Percentiles rank a stretch among this genome's conserved stretches.
Conservation (phyloP, 2,113 vertebrate species). For the Corythornis madagascariensis region DNA sequence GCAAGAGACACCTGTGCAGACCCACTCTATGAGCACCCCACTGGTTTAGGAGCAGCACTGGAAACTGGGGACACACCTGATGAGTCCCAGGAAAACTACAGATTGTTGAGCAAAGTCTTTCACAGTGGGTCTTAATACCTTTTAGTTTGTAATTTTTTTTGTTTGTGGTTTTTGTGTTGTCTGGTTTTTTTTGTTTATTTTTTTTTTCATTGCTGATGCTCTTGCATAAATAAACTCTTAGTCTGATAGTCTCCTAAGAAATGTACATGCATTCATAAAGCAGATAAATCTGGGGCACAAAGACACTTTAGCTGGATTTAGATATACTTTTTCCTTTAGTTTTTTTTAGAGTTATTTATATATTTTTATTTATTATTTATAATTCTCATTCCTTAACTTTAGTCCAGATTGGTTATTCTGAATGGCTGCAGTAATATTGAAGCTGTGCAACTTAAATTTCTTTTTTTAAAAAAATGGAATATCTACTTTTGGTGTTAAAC, state of each 20-base stretch:
- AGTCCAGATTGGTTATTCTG: not conserved
- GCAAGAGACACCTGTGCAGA: not conserved
- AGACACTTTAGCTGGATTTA: not conserved
- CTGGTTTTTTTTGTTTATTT: not conserved
- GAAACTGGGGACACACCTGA: rapidly evolving
- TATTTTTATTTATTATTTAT: too few relatives aligned
- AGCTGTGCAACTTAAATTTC: not conserved
- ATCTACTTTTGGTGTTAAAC: not conserved
- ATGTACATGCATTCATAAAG: not conserved
- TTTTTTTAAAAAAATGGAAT: not conserved
- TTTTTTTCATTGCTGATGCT: not conserved
- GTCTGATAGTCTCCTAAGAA: not conserved
- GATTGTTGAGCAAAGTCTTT: not conserved
- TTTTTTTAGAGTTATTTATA: not conserved
- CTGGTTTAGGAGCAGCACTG: not conserved
- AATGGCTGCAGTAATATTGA: not conserved
- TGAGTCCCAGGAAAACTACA: not conserved
- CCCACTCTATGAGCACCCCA: not conserved
- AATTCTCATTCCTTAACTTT: not conserved
- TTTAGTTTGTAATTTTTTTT: not conserved
- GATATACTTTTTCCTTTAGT: not conserved
- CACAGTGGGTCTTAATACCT: not conserved
- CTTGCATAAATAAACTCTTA: not conserved
- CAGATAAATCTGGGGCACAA: not conserved
- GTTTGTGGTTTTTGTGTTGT: not conserved